Evolutionary conservation across 2,797 vertebrate genomes (phyloP).

Genomic region (Eremophila alpestris): DNA sequence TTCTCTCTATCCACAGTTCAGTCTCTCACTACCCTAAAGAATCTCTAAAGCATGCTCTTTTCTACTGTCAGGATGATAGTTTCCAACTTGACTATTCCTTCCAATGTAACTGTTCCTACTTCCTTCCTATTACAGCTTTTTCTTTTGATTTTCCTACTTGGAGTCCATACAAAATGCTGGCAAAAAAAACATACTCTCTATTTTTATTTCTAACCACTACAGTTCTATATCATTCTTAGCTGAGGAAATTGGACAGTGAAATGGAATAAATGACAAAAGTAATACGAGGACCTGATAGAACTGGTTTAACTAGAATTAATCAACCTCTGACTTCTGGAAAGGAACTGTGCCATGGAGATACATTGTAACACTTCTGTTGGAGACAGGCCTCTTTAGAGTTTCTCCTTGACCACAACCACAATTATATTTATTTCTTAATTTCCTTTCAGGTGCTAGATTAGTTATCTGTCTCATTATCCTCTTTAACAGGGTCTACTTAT

Average conservation of each 20-base stretch:
- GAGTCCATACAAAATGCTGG: not conserved
- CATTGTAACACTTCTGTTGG: not conserved
- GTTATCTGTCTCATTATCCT: not conserved
- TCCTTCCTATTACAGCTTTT: not conserved
- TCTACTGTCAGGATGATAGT: not conserved
- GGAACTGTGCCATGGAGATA: not conserved
- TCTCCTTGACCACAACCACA: not conserved
- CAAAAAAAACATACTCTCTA: not conserved
- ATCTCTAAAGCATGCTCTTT: not conserved
- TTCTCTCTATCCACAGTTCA: not conserved
- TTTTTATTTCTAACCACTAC: not conserved
- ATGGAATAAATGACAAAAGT: not conserved
- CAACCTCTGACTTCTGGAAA: not conserved
- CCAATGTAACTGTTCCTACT: not conserved
- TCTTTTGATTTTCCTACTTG: not conserved
- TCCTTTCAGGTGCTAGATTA: not conserved
- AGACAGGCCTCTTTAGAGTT: not conserved
- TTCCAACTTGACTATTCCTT: not conserved
- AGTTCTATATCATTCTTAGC: not conserved
- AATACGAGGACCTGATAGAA: not conserved
- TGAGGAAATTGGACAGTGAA: not conserved
- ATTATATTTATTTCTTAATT: not conserved
- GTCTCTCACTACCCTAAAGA: not conserved
- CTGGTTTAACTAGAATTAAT: not conserved
- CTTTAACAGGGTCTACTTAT: not conserved